These are phyloP conservation scores for Miniopterus natalensis DNA, from an alignment of 2,113 vertebrate genomes.

Conservation along the genomic window DNA sequence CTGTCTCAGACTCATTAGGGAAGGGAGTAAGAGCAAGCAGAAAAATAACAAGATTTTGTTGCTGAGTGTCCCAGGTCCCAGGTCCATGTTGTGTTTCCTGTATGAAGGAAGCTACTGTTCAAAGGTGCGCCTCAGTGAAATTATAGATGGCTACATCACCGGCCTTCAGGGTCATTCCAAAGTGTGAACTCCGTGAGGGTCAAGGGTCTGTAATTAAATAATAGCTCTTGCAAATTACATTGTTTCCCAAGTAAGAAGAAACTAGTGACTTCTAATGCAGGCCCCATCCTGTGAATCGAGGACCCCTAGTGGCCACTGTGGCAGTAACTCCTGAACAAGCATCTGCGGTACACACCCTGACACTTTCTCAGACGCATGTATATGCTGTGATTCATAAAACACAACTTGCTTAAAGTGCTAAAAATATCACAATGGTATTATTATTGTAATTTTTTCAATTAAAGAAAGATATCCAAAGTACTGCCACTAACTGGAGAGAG, in stretches of 20 bases:
- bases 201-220: background rate
- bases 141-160: background rate
- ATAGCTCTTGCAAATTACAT: background rate
- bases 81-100: background rate
- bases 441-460: background rate
- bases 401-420: background rate
- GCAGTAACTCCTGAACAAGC: background rate
- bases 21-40: background rate
- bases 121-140: background rate
- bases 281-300: background rate
- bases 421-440: background rate
- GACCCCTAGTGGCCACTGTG: background rate
- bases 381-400: background rate
- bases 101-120: background rate
- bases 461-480: background rate
- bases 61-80: background rate
- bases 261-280: background rate
- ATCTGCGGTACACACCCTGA: background rate
- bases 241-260: background rate
- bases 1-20: background rate
- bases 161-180: background rate
- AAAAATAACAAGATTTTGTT: background rate
- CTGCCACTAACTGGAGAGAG: background rate
- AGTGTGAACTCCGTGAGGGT: background rate
- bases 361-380: background rate